Base-by-base conservation (phyloP, 2,888 invertebrate genomes). In the Ochlodes sylvanus region DNA sequence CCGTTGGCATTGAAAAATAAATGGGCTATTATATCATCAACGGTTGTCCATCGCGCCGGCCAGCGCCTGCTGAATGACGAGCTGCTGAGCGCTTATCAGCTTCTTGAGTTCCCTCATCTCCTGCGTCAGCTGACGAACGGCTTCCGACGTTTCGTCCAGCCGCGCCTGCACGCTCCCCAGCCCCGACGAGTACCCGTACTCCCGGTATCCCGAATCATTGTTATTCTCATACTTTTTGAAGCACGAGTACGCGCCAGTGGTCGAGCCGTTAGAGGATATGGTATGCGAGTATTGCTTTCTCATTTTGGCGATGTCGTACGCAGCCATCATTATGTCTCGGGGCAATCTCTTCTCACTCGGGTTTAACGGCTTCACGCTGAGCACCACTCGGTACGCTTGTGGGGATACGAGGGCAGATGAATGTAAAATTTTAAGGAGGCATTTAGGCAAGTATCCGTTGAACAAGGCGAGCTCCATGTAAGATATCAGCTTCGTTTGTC, bases 401-500 rank as follows among this genome's bases (percentile, higher is more conserved):
- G 97, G 97, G 0, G 97, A 96, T 0, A 97, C 96, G 58, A 97
- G 85, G 0, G 97, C 96, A 0, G 97, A 96, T 80, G 96, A 96
- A 79, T 97, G 96, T 10, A 97, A 83, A 52, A 97, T 89, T 87
- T 96, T 96, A 69, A 96, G 87, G 12, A 97, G 79, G 86, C 96
- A 96, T 77, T 96, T 95, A 0, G 97, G 97, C 56, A 97, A 84
- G 82, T 96, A 96, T 0, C 97, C 97, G 77, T 97, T 96, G 73
- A 97, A 97, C 42, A 97, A 84, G 0, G 97, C 97, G 41, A 97
- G 89, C 80, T 97, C 97, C 89, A 97, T 96, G 80, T 97, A 97
- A 1, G 97, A 97, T 71, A 97, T 97, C n/a, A 97, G 85, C 87
- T 97, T 97, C 0, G 97, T 97, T 86, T 97, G 97, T 14, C 97